These are phyloP conservation scores for Arvicola amphibius DNA, from an alignment of 2,797 vertebrate genomes.

Conservation along the genomic window DNA sequence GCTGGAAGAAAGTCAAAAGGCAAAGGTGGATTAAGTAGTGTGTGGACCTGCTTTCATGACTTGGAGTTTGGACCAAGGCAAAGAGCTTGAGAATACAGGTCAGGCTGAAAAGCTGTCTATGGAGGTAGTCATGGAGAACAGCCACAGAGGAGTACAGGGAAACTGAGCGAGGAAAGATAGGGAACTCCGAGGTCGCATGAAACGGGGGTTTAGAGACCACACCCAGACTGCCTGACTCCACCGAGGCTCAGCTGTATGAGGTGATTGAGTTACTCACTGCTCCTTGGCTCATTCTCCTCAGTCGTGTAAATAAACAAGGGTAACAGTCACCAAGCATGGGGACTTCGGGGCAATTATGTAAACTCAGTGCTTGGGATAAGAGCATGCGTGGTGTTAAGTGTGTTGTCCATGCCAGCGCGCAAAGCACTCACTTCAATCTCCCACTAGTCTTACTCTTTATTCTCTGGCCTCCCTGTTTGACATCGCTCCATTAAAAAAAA, in stretches of 20 bases:
- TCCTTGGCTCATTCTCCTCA: neutral
- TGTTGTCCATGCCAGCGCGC: rapidly evolving
- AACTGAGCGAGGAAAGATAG: neutral
- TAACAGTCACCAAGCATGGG: neutral
- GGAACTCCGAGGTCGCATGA: neutral
- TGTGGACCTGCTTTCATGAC: neutral
- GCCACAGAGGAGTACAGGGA: too few relatives aligned
- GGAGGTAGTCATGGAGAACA: neutral
- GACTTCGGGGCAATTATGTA: neutral
- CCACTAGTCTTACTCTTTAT: neutral
- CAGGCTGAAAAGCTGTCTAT: neutral
- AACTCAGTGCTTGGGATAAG: neutral
- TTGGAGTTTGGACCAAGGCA: neutral
- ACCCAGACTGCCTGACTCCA: conserved; percentile 24
- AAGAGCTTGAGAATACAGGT: neutral
- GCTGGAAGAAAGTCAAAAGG: neutral
- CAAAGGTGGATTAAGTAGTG: neutral
- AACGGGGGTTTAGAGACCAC: too few relatives aligned
- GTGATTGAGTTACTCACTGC: neutral
- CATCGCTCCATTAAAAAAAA: neutral
- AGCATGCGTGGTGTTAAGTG: rapidly evolving
- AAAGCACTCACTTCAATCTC: neutral
- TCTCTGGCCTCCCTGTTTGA: neutral
- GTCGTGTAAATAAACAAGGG: neutral
- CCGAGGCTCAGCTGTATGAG: neutral